Evolutionary conservation across 2,888 invertebrate genomes (phyloP), one percentile per base, ranked within the genome.

Genomic region (Meliscaeva auricollis): DNA sequence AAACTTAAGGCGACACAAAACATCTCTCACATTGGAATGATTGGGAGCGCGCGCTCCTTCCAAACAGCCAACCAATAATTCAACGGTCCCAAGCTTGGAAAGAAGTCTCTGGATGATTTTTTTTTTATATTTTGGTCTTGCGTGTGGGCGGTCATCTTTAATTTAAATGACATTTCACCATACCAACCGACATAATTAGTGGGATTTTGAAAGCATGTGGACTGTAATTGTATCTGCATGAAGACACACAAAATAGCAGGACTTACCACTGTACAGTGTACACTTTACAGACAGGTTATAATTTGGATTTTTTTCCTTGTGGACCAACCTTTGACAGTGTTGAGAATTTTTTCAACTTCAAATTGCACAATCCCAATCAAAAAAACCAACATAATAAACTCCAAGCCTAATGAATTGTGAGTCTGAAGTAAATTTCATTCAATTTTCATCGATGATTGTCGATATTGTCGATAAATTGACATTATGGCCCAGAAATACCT

Each of bases 61-160:
- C 30, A 9, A 3, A 30, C 17, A 13, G 8, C 46, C 0, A 38
- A 54, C 56, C 66, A 32, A 80, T 17, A 48, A 66, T 68, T 32
- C 48, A 22, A 41, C 41, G 15, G 44, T 64, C 44, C 46, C n/a
- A 35, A 50, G 46, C 58, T 13, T 20, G 15, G 15, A 41, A 46
- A 50, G n/a, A n/a, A n/a, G n/a, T n/a, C n/a, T n/a, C n/a, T n/a
- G n/a, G n/a, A n/a, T n/a, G n/a, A n/a, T n/a, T n/a, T n/a, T n/a
- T n/a, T n/a, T n/a, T n/a, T n/a, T n/a, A n/a, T n/a, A n/a, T n/a
- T n/a, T n/a, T 48, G 41, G 46, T 44, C 9, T 54, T 64, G 54
- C 58, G 74, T 80, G 84, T 84, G 84, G 84, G 84, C 80, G 84
- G 84, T 80, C 84, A 76, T 84, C 84, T 80, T 84, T 76, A 84